Evolutionary conservation across 2,888 invertebrate species (phyloP), one percentile per base, ranked within the genome.

Genomic region (Drosophila infuscata): DNA sequence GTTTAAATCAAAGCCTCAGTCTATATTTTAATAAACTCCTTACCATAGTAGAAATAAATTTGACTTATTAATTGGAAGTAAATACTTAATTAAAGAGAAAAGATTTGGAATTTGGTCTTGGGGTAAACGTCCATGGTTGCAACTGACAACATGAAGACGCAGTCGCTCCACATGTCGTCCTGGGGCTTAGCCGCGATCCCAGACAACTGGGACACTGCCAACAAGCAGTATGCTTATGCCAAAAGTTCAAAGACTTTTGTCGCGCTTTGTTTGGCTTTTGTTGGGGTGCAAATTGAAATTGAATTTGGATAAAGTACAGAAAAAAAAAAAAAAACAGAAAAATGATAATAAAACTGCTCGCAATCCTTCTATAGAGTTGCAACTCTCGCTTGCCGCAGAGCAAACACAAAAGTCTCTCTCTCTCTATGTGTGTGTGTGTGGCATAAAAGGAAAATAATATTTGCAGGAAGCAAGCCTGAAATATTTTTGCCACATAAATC

Each of bases 271-370:
- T 89, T 84, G 87, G 74, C 89, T 82, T 87, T 82, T 88, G 88
- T 81, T 82, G 85, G 86, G 88, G 90, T 88, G 85, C 86, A 82
- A 89, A 85, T 85, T 87, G 88, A 84, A 89, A 82, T 89, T 84
- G 89, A 89, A 84, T 85, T 89, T 77, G 70, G 65, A 54, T 32
- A 53, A 25, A 17, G 29, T 1, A 38, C 29, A 30, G 35, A 12
- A 56, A n/a, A 7, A 36, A 54, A 7, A 36, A 54, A 29, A 36
- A 12, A 9, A 1, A 15, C 25, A 25, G 25, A 25, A 25, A 25
- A 25, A 25, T 25, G 25, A 33, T 46, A 20, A 46, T 15, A 15
- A 2, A 46, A 8, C 20, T 46, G 46, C 15, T 46, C 2, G 30
- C 11, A 53, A 46, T 25, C 46, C 17, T 29, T 1, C 15, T n/a